Evolutionary conservation across 1,140 invertebrate genomes (phyloP).

Genomic region (Brachionus rotundiformis): DNA sequence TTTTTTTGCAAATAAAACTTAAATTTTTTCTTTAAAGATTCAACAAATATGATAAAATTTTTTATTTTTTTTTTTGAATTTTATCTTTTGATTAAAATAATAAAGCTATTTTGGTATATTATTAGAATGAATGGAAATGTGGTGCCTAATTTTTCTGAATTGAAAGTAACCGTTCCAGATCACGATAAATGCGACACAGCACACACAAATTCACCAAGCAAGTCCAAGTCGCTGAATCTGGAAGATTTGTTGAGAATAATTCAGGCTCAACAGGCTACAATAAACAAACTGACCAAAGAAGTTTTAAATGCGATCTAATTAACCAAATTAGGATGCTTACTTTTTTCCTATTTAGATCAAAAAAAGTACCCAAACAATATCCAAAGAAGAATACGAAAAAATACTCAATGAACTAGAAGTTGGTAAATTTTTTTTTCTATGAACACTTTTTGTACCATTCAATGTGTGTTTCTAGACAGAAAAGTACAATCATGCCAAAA

Average conservation of each 20-base stretch:
- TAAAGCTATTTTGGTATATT: too few relatives aligned
- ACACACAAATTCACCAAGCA: too few relatives aligned
- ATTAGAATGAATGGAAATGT: background rate
- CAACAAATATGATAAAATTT: background rate
- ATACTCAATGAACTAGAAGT: constrained; percentile 24
- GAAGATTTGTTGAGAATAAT: constrained; percentile 34
- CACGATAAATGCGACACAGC: background rate
- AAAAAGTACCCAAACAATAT: constrained; percentile 1
- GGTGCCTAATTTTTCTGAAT: background rate
- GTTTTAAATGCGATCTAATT: too few relatives aligned
- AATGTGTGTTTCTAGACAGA: background rate
- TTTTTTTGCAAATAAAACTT: too few relatives aligned
- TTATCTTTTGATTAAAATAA: too few relatives aligned
- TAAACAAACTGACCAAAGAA: constrained; percentile 30
- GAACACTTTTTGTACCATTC: background rate
- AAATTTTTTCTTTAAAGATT: too few relatives aligned
- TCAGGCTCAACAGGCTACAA: background rate
- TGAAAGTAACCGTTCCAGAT: background rate
- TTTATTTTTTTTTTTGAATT: background rate
- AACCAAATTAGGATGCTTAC: too few relatives aligned
- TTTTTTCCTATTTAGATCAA: background rate
- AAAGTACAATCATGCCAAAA: constrained; percentile 40
- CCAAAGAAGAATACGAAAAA: constrained; percentile 23
- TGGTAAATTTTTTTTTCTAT: background rate
- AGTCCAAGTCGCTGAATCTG: background rate